phyloP scores from a whole-genome alignment of 2,797 vertebrate species.

The Pipistrellus nathusii region DNA sequence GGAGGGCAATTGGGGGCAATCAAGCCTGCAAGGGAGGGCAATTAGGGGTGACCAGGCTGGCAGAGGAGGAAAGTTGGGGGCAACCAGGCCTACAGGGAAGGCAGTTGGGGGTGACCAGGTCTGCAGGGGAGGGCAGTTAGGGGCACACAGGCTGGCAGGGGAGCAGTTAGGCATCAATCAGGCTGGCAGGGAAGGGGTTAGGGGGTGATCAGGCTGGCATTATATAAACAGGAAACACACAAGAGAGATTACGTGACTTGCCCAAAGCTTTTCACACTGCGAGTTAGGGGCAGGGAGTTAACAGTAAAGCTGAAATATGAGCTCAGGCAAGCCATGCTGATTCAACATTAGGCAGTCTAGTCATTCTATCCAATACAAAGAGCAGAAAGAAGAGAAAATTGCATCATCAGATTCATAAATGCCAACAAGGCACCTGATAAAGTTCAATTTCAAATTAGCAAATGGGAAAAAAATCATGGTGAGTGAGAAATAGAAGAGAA shows the following conservation, averaged over 20 bases:
- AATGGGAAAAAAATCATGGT: background rate
- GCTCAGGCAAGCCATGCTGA: background rate
- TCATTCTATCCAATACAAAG: background rate
- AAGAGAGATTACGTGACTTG: background rate
- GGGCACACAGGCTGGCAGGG: no score
- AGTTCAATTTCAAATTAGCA: slow-evolving; percentile 24
- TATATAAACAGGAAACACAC: slow-evolving; percentile 2
- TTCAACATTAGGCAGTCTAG: background rate
- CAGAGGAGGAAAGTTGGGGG: no score
- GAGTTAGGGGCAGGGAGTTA: background rate
- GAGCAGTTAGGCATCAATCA: no score
- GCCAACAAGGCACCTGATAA: background rate
- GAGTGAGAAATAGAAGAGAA: background rate
- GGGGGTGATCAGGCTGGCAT: background rate
- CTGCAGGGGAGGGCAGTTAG: no score
- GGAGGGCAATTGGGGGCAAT: no score
- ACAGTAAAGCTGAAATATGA: background rate
- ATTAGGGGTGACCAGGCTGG: no score
- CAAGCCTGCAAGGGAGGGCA: no score
- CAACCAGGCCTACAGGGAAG: no score
- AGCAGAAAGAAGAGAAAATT: background rate
- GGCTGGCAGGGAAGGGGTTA: no score
- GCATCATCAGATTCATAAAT: background rate
- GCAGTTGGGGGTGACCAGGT: no score
- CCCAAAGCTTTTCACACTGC: background rate